Conservation (phyloP, 1,140 invertebrate species). For the Achatina immaculata region DNA sequence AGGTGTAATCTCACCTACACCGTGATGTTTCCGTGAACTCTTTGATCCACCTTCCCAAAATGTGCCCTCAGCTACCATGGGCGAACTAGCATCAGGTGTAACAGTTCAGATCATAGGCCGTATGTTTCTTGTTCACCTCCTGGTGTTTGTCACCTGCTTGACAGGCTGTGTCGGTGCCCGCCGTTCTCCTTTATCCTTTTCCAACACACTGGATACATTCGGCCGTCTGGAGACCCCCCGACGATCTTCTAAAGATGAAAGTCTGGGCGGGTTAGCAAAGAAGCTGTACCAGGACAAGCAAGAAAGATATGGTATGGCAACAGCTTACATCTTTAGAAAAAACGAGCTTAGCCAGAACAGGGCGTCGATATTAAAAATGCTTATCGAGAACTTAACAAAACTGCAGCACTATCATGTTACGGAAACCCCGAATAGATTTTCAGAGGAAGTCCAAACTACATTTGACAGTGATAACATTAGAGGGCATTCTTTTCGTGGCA, state of each 20-base stretch:
- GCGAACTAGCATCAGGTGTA: background rate
- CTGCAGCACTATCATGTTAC: background rate
- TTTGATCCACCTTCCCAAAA: background rate
- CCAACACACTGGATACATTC: background rate
- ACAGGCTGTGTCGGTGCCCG: background rate
- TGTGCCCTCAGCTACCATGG: constrained; percentile 1
- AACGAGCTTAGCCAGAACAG: background rate
- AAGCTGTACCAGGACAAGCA: background rate
- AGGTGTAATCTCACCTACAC: background rate
- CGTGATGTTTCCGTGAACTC: background rate
- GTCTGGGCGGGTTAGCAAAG: background rate
- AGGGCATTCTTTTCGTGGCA: background rate
- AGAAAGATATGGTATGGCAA: background rate
- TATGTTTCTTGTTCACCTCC: background rate
- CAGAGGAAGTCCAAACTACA: background rate
- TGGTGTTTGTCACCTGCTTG: background rate
- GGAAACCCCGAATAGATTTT: background rate
- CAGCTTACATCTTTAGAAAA: background rate
- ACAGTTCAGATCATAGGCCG: background rate
- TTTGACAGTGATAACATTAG: background rate
- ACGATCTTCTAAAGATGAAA: background rate
- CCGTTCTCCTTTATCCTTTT: background rate
- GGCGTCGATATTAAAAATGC: background rate
- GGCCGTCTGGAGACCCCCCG: background rate
- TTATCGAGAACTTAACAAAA: background rate